Evolutionary conservation across 1,140 invertebrate genomes (phyloP), one percentile per base, ranked within the genome.

Genomic region (Eufriesea mexicana): DNA sequence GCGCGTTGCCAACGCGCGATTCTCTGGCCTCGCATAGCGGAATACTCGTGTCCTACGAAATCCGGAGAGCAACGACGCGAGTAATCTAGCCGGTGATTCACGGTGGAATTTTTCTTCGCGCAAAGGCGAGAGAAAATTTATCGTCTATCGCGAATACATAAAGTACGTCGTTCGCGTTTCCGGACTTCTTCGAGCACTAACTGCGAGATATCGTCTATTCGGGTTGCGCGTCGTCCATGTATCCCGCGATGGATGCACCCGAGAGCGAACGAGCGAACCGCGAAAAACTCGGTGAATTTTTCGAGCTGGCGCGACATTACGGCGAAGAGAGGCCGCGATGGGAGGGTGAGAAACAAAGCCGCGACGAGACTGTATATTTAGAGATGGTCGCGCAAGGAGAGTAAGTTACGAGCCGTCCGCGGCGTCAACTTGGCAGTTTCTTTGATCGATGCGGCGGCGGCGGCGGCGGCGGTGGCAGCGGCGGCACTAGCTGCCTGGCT

Each of bases 391-490:
- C 62, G 84, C 67, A 78, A 77, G 73, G 57, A 72, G 66, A 76
- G 71, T 84, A 85, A 90, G 72, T 91, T 89, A 90, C 89, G 85
- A 88, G 72, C 73, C 66, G 55, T 88, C 81, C 87, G 76, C 76
- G 86, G 74, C 83, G 85, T 90, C 90, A 90, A 87, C 74, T 89
- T 89, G 90, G 86, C 86, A 89, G 83, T 81, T 87, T 20, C 71
- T 87, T 92, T 91, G 91, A 92, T 91, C 87, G 90, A 92, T 91
- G 91, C 89, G 89, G 88, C 91, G 89, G 87, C 84, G 85, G 85
- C 83, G 89, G 88, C 87, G 87, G 85, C 74, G 61, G 5, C 51
- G 12, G 1, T 0, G 12, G 64, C 20, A 45, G 55, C 25, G 16
- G 47, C 45, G 59, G 70, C 76, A 64, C 55, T 62, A n/a, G n/a